phyloP scores from a whole-genome alignment of 2,888 invertebrate genomes.

The Aphodius granarius region DNA sequence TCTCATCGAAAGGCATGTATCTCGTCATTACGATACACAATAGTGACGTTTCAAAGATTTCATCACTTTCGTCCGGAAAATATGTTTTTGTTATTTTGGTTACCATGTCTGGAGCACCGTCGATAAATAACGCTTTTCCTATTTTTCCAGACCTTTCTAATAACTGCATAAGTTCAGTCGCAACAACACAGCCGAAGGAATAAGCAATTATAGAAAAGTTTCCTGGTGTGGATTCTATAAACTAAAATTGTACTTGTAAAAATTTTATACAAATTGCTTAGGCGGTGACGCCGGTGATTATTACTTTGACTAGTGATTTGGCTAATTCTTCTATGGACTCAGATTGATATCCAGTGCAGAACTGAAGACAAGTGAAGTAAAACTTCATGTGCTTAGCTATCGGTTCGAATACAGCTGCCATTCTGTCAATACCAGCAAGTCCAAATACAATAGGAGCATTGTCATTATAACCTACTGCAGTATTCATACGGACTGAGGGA shows the following conservation, averaged over 20 bases:
- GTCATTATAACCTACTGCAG: not conserved
- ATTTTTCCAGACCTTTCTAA: constrained; percentile 64
- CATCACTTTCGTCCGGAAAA: constrained; percentile 46
- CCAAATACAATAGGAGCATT: constrained; percentile 56
- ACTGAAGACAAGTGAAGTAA: constrained; percentile 60
- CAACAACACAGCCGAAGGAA: constrained; percentile 79
- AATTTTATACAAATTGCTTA: not conserved
- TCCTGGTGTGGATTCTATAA: not conserved
- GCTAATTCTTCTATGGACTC: constrained; percentile 59
- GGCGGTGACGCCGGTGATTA: too few relatives aligned
- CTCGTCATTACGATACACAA: not conserved
- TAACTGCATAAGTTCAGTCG: constrained; percentile 71
- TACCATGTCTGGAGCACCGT: constrained; percentile 73
- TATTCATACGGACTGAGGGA: constrained; percentile 8
- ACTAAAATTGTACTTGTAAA: not conserved
- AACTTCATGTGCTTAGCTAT: constrained; percentile 57
- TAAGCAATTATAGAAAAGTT: constrained; percentile 79
- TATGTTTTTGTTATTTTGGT: constrained; percentile 56
- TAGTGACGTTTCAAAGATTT: not conserved
- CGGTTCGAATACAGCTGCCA: constrained; percentile 58
- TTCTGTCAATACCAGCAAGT: constrained; percentile 71
- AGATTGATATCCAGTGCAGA: constrained; percentile 53
- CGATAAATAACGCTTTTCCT: constrained; percentile 71
- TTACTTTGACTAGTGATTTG: constrained; percentile 36
- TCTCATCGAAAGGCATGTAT: not conserved